Percentiles rank a stretch among this genome's conserved stretches.
Evolutionary conservation across 2,888 invertebrate species (phyloP).

Genomic region (Liopterus haemorrhoidalis): DNA sequence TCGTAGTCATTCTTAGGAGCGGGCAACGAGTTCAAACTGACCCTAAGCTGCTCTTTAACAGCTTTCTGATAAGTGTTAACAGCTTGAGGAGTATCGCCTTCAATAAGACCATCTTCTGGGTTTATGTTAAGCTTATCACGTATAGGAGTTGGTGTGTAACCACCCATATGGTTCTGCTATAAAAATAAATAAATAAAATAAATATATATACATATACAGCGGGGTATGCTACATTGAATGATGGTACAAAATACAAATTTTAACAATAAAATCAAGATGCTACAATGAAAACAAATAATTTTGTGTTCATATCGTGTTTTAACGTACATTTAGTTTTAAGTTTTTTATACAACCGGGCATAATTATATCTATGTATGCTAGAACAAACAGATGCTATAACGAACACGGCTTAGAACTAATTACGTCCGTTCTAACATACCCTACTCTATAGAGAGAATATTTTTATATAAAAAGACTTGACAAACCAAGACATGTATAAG

Average conservation of each 20-base stretch:
- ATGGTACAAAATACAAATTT: constrained; percentile 10
- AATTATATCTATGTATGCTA: too few relatives aligned
- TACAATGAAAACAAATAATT: constrained; percentile 6
- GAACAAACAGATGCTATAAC: too few relatives aligned
- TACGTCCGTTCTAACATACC: too few relatives aligned
- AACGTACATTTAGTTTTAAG: too few relatives aligned
- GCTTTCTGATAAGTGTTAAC: constrained; percentile 64
- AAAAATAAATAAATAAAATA: constrained; percentile 6
- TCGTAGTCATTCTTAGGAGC: constrained; percentile 96
- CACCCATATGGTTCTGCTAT: constrained; percentile 26
- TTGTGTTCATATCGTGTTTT: too few relatives aligned
- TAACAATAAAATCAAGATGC: constrained; percentile 19
- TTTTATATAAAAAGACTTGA: too few relatives aligned
- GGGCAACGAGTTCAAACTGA: constrained; percentile 76
- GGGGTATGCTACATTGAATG: not conserved
- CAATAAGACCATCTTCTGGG: constrained; percentile 71
- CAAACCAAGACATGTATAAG: too few relatives aligned
- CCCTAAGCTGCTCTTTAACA: constrained; percentile 66
- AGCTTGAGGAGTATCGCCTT: constrained; percentile 64
- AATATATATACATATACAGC: constrained; percentile 14
- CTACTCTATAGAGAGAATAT: too few relatives aligned
- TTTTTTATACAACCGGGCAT: too few relatives aligned
- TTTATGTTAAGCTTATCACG: constrained; percentile 95
- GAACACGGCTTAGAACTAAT: too few relatives aligned
- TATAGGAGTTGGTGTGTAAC: constrained; percentile 65